These are phyloP conservation scores for Arge pagana DNA, from an alignment of 2,888 invertebrate species.

Conservation along the genomic window DNA sequence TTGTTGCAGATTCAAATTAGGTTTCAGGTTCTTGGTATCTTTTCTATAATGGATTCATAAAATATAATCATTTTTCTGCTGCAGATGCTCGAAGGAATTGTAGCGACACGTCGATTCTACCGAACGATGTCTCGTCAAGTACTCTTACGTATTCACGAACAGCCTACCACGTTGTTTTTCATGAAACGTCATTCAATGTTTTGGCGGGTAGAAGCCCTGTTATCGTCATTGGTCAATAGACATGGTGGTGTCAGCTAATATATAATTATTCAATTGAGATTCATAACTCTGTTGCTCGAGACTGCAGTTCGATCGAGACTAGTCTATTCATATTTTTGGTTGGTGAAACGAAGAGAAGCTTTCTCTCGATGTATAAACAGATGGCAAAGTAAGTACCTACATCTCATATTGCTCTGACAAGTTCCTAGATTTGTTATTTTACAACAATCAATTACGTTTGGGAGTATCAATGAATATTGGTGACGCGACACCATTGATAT, in stretches of 20 bases:
- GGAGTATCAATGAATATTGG: no score
- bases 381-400: no score
- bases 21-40: no score
- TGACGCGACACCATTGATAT: no score
- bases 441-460: no score
- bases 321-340: slow-evolving; percentile 53
- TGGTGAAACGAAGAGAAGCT: slow-evolving; percentile 39
- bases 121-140: neutral
- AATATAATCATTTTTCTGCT: no score
- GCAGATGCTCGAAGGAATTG: no score
- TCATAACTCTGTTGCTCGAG: slow-evolving; percentile 51
- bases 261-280: slow-evolving; percentile 58
- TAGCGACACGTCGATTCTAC: no score
- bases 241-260: slow-evolving; percentile 49
- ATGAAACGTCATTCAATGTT: slow-evolving; percentile 40
- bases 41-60: no score
- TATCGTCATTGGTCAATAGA: slow-evolving; percentile 45
- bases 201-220: slow-evolving; percentile 37
- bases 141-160: neutral
- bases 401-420: no score
- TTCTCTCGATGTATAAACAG: slow-evolving; percentile 17
- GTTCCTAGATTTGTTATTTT: no score
- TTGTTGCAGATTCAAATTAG: no score
- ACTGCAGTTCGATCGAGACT: slow-evolving; percentile 42
- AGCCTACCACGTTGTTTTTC: slow-evolving; percentile 31